Evolutionary conservation across 2,888 invertebrate genomes (phyloP).

Genomic region (Galerucella calmariensis): DNA sequence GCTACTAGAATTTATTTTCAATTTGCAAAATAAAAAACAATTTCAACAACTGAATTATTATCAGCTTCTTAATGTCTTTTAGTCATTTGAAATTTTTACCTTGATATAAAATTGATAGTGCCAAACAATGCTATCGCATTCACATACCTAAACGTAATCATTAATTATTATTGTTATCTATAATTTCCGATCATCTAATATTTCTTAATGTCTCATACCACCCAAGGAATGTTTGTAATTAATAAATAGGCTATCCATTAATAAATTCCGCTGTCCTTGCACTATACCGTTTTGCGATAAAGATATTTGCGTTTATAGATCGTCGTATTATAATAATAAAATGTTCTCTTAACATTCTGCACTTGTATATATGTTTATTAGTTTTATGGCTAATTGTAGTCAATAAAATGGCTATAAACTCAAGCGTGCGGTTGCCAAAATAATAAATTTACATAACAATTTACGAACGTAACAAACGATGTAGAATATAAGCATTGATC

Average conservation of each 20-base stretch:
- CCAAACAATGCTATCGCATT: not conserved
- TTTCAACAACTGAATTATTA: too few species aligned
- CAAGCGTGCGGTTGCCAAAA: constrained; percentile 51
- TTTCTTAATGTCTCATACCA: not conserved
- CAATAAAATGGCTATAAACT: constrained; percentile 52
- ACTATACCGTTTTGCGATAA: not conserved
- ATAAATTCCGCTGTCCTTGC: constrained; percentile 1
- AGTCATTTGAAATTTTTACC: too few species aligned
- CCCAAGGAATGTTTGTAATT: not conserved
- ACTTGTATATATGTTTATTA: constrained; percentile 44
- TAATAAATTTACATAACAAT: constrained; percentile 42
- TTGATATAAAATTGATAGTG: not conserved
- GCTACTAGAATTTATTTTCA: too few species aligned
- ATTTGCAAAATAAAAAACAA: too few species aligned
- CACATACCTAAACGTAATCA: not conserved
- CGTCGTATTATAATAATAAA: not conserved
- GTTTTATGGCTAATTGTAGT: constrained; percentile 50
- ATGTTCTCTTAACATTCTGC: constrained; percentile 18
- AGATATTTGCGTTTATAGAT: constrained; percentile 3
- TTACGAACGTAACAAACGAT: constrained; percentile 2
- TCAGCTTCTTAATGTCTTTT: too few species aligned
- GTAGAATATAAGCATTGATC: not conserved
- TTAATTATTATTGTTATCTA: not conserved
- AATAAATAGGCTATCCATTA: not conserved
- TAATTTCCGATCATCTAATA: not conserved